Base-by-base conservation (phyloP, 2,797 vertebrate species). In the Ispidina picta region DNA sequence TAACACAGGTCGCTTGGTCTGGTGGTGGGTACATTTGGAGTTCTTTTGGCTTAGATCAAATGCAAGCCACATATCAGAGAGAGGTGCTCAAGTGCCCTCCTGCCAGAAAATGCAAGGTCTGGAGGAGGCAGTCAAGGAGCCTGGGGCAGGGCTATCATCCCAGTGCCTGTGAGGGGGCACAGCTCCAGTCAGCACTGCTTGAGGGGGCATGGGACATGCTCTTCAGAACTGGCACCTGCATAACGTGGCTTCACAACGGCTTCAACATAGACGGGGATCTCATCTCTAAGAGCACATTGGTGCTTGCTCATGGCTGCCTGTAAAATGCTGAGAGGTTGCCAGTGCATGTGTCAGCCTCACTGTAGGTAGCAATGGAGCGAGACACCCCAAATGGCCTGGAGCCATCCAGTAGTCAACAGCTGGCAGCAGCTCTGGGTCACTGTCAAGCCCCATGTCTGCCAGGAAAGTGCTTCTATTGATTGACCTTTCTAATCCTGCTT, bases 401-500 rank as follows among this genome's bases (percentile, higher is more conserved):
- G 68, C 68, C 74, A 86, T 58, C 41, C 83, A 83, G 68, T 1
- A 93, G 58, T 54, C 71, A 92, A 89, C 64, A 94, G 65, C 75
- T 90, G 93, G 81, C 68, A 95, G 69, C 26, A 74, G 58, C 51
- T 75, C 81, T 60, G 77, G 43, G 54, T 62, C 65, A 83, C 54
- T 71, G 62, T 78, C 49, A 84, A 76, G 68, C 10, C 20, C 55
- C 13, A 15, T 0, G 7, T 31, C 65, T 64, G 68, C 77, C 85
- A 92, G 71, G 8, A 48, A 83, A 90, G 56, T 10, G 39, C 31
- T 88, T 88, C 83, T 73, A 35, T 21, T 70, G 29, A 49, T 44
- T 74, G 87, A 94, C 80, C 77, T 79, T 83, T 76, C 80, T 88
- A 81, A 93, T 84, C 85, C 87, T 58, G 25, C 82, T 71, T 60